A percentile compares a stretch with the other conserved stretches of the same genome.
phyloP scores from a whole-genome alignment of 2,797 vertebrate species.

The Hydrolagus colliei region DNA sequence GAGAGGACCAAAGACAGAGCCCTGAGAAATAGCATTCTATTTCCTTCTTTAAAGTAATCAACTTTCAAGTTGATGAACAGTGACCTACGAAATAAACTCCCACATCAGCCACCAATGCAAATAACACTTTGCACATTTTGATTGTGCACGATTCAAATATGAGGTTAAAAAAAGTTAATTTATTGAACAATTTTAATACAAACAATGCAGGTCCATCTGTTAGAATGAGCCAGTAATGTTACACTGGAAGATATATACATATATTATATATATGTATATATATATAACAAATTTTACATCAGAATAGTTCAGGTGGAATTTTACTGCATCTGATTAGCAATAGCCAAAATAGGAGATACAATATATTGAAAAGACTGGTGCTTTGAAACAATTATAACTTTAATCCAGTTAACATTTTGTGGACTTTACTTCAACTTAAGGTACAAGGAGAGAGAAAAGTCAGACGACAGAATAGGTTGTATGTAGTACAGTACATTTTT shows the following conservation, averaged over 20 bases:
- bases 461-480: not conserved
- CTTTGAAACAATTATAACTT: not conserved
- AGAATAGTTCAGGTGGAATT: not conserved
- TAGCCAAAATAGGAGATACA: not conserved
- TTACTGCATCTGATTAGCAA: not conserved
- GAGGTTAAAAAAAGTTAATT: conserved; percentile 5
- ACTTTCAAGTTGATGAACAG: too few species aligned
- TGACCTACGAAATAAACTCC: too few species aligned
- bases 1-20: too few species aligned
- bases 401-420: not conserved
- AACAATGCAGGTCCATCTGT: not conserved
- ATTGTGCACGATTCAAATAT: not conserved
- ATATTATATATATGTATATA: not conserved
- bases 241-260: not conserved
- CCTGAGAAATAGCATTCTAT: too few species aligned
- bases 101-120: not conserved
- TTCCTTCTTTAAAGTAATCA: too few species aligned
- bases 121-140: not conserved
- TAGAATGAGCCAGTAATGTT: conserved; percentile 14
- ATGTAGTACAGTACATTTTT: not conserved
- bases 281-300: not conserved
- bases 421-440: not conserved
- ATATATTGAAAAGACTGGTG: too few species aligned
- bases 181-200: conserved; percentile 17
- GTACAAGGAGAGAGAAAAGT: not conserved